These are phyloP conservation scores for Brienomyrus brachyistius DNA, from an alignment of 2,113 vertebrate genomes.

Conservation along the genomic window DNA sequence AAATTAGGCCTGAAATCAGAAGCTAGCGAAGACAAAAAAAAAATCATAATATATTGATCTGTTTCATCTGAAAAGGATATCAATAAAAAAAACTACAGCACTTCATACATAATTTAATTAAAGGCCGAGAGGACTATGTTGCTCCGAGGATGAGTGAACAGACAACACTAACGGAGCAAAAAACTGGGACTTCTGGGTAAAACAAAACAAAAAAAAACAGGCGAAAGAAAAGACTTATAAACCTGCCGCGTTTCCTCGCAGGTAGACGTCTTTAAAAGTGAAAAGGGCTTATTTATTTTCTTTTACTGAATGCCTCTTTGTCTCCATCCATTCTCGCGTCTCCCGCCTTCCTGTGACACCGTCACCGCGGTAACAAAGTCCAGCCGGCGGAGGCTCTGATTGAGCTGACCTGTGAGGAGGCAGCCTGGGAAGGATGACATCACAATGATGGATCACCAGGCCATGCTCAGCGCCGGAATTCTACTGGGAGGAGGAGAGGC, in stretches of 20 bases:
- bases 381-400: slow-evolving; percentile 65
- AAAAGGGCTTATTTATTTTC: background rate
- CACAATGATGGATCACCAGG: slow-evolving; percentile 68
- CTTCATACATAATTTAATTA: background rate
- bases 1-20: background rate
- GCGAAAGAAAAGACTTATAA: background rate
- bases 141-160: background rate
- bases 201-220: background rate
- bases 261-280: background rate
- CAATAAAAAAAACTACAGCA: background rate
- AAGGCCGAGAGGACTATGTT: background rate
- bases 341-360: slow-evolving; percentile 52
- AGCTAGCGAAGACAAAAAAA: background rate
- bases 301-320: background rate
- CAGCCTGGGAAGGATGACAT: slow-evolving; percentile 65
- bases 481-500: background rate
- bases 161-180: background rate
- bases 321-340: background rate
- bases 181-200: background rate
- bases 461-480: background rate
- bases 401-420: slow-evolving; percentile 65
- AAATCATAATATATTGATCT: background rate
- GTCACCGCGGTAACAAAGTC: slow-evolving; percentile 78
- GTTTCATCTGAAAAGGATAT: background rate
- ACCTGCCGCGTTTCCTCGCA: background rate